Evolutionary conservation across 2,113 vertebrate species (phyloP), one percentile per base, ranked within the genome.

Genomic region (Larimichthys polyactis): DNA sequence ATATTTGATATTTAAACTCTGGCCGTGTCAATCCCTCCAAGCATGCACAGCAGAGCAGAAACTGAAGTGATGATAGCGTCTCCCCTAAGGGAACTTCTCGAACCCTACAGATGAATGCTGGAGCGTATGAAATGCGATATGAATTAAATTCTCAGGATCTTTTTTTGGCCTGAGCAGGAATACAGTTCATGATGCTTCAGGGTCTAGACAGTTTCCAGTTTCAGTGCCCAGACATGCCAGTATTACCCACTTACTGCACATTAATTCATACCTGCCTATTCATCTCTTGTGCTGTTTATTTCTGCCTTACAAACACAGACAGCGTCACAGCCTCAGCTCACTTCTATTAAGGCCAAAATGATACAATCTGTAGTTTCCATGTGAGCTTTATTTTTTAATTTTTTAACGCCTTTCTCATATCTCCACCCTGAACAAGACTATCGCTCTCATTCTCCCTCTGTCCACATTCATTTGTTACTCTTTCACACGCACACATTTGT

Each of bases 371-470:
- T 29, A 51, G 59, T 29, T 58, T 49, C 46, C n/a, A 60, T 44
- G 71, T 32, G 52, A 65, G 51, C 57, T 58, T 54, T 20, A 10
- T 49, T 69, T 54, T 58, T 16, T 55, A n/a, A n/a, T n/a, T n/a
- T n/a, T n/a, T n/a, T n/a, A n/a, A 20, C 60, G 66, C 51, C 48
- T 66, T 36, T 66, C 44, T 74, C 20, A n/a, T 32, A 46, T 75
- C 16, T 76, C 46, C 24, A 29, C 11, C 29, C 63, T 22, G 17
- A 71, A 55, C 54, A 73, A 60, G 40, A 72, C 59, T 46, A 20
- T 57, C n/a, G 17, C 52, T 75, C 46, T 72, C 12, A n/a, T 3
- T 52, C 24, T 62, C 15, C 40, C 32, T 27, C 40, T 71, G 19
- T n/a, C 12, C 66, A 36, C 48, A 67, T 10, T 60, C 2, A 70